Percentiles rank a stretch among this genome's conserved stretches.
Conservation (phyloP, 1,140 invertebrate genomes). For the Eubasilissa regina region DNA sequence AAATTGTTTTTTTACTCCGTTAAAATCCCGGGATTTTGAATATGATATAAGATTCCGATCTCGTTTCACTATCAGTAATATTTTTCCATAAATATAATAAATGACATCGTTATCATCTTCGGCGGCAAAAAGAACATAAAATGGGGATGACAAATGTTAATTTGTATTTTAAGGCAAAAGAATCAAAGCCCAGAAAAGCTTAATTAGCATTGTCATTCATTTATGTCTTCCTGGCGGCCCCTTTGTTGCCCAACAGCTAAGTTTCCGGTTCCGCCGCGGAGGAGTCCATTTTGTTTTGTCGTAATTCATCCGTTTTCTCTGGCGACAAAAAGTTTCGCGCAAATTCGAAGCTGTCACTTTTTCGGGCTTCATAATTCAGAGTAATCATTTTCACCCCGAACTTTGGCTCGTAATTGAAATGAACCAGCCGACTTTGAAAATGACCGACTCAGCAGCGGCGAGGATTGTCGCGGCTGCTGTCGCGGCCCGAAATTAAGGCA, state of each 20-base stretch:
- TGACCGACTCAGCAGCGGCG: slow-evolving; percentile 8
- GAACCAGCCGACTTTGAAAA: slow-evolving; percentile 2
- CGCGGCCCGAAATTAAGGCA: too few relatives aligned
- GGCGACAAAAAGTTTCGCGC: slow-evolving; percentile 27
- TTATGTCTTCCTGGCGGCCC: slow-evolving; percentile 4
- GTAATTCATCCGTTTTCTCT: slow-evolving; percentile 31
- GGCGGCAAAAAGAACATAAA: too few relatives aligned
- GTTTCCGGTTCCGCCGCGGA: slow-evolving; percentile 8
- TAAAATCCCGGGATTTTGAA: too few relatives aligned
- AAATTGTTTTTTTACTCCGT: too few relatives aligned
- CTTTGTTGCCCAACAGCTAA: slow-evolving; percentile 6
- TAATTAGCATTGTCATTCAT: slow-evolving; percentile 40
- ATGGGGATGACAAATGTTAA: too few relatives aligned
- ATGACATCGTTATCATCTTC: too few relatives aligned
- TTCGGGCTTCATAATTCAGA: neutral
- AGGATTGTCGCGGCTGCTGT: too few relatives aligned
- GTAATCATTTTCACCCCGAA: slow-evolving; percentile 11
- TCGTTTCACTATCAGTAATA: too few relatives aligned
- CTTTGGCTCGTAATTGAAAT: slow-evolving; percentile 31
- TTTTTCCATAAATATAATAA: too few relatives aligned
- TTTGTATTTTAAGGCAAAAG: too few relatives aligned
- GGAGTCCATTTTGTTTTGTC: slow-evolving; percentile 29
- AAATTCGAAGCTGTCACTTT: neutral
- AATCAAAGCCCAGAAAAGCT: neutral
- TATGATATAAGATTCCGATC: too few relatives aligned